Base-by-base conservation (phyloP, 2,888 invertebrate species). In the Trissolcus japonicus region DNA sequence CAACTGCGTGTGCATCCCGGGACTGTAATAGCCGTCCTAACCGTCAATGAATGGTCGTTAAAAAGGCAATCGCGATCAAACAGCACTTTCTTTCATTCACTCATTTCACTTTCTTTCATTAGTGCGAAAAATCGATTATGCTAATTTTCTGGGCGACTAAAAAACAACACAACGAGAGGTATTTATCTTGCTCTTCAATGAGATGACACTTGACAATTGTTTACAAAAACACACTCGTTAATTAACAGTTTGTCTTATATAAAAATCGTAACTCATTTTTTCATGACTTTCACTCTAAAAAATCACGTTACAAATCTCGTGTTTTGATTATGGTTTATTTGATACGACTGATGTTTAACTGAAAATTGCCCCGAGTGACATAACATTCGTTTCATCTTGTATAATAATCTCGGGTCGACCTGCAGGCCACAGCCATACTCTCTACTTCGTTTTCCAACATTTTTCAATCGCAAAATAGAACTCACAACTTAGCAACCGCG, bases 61-160 rank as follows among this genome's bases (percentile, higher is more conserved):
- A 46, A 46, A 46, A n/a, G 14, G 46, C 48, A 48, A 43, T 17
- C 19, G 60, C 43, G 16, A 13, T 0, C 2, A 25, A 25, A 25
- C 14, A 21, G 14, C 17, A 13, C 14, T 21, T 46, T 46, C n/a
- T 9, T 46, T 46, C n/a, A 46, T 46, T 46, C 14, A 16, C 46
- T 46, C 16, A 1, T 46, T 46, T 35, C 59, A 14, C 48, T 25
- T 17, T 16, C 13, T 6, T 17, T 17, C 50, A 50, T 35, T 11
- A 35, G 35, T 35, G 35, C 35, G 11, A 11, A 35, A 48, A 60
- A 50, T 56, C 25, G 62, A 62, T 62, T 62, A 65, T 65, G 65
- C 19, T 65, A 55, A 65, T 56, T 65, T 65, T 56, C 50, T 65
- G 65, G 65, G 50, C 56, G 56, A 29, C 65, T 19, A 55, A 65